Evolutionary conservation across 2,888 invertebrate genomes (phyloP).

Genomic region (Drosophila aldrichi): DNA sequence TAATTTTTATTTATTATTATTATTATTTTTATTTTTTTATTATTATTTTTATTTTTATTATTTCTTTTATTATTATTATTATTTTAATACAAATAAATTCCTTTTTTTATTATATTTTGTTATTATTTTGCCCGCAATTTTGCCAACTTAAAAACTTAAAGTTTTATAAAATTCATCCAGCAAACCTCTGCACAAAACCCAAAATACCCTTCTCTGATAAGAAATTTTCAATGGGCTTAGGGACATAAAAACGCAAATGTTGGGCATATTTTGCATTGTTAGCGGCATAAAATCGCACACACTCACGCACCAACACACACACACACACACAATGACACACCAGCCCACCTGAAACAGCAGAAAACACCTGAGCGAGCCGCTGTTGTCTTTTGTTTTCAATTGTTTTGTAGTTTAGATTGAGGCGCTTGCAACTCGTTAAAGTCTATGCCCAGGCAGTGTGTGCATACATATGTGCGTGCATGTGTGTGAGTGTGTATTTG

Average conservation of each 20-base stretch:
- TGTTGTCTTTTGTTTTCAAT: slow-evolving; percentile 74
- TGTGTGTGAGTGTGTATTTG: slow-evolving; percentile 28
- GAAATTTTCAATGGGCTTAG: slow-evolving; percentile 1
- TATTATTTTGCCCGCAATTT: no score
- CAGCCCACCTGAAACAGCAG: slow-evolving; percentile 17
- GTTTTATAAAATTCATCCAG: no score
- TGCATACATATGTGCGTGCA: slow-evolving; percentile 12
- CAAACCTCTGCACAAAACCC: not conserved
- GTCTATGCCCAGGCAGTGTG: slow-evolving; percentile 41
- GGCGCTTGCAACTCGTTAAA: slow-evolving; percentile 75
- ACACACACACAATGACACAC: slow-evolving; percentile 34
- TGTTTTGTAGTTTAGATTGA: slow-evolving; percentile 76
- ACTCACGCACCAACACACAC: slow-evolving; percentile 30
- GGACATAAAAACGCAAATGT: slow-evolving; percentile 59
- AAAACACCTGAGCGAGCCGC: slow-evolving; percentile 41
- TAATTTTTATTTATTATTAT: no score
- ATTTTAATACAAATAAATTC: no score
- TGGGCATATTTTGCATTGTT: slow-evolving; percentile 78
- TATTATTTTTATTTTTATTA: no score
- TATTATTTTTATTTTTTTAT: no score
- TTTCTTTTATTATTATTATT: no score
- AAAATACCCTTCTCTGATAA: not conserved
- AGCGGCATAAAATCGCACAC: slow-evolving; percentile 65
- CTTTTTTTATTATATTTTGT: no score
- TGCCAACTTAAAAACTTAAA: no score